These are phyloP conservation scores for Epinephelus fuscoguttatus DNA, from an alignment of 2,113 vertebrate genomes.

Conservation along the genomic window DNA sequence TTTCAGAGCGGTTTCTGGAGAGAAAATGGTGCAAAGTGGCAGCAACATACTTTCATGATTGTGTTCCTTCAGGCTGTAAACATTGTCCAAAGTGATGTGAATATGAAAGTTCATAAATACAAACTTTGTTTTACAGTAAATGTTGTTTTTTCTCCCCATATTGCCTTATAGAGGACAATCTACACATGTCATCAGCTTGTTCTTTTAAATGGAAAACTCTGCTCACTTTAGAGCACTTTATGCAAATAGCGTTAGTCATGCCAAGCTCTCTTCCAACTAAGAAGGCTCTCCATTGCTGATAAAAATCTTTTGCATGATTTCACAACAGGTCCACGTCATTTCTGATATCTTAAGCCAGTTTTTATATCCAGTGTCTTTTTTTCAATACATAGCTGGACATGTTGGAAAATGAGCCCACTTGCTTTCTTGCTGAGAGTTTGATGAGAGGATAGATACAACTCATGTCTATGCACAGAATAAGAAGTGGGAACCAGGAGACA, in stretches of 20 bases:
- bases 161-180: slow-evolving; percentile 20
- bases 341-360: neutral
- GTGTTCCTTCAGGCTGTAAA: slow-evolving; percentile 1
- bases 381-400: neutral
- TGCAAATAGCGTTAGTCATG: slow-evolving; percentile 21
- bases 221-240: neutral
- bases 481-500: neutral
- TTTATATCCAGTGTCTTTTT: neutral
- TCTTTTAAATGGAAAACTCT: slow-evolving; percentile 18
- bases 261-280: neutral
- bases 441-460: neutral
- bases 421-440: neutral
- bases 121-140: neutral
- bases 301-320: slow-evolving; percentile 22
- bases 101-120: neutral
- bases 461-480: neutral
- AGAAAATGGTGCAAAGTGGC: slow-evolving; percentile 17
- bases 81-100: neutral
- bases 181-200: slow-evolving; percentile 8
- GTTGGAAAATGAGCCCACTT: neutral
- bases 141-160: neutral
- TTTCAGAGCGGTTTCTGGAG: slow-evolving; percentile 40
- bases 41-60: neutral
- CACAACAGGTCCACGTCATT: neutral
- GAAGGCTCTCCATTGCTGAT: slow-evolving; percentile 14